Evolutionary conservation across 2,888 invertebrate genomes (phyloP).

Genomic region (Trachelus iudaicus): DNA sequence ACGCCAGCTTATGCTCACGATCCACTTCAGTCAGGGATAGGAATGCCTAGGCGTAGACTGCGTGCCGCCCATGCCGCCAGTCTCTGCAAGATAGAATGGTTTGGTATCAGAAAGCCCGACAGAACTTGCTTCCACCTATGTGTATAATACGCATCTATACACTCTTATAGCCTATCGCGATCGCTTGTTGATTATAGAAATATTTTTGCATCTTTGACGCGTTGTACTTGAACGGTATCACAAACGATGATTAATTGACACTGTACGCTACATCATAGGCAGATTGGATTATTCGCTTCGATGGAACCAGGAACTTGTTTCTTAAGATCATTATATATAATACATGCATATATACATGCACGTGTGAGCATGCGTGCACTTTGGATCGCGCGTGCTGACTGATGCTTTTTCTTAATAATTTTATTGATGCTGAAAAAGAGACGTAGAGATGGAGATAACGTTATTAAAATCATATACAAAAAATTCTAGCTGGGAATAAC

Average conservation of each 20-base stretch:
- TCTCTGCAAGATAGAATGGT: constrained; percentile 31
- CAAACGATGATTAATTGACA: not conserved
- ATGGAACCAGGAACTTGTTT: not conserved
- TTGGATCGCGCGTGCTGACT: not conserved
- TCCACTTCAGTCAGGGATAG: constrained; percentile 19
- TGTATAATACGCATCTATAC: not conserved
- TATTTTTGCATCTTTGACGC: not conserved
- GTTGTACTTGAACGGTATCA: not conserved
- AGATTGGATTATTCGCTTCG: not conserved
- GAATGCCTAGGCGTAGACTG: constrained; percentile 44
- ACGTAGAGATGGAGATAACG: not conserved
- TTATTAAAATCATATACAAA: not conserved
- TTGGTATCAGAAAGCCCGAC: constrained; percentile 18
- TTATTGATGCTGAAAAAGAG: not conserved
- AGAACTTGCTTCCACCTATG: not conserved
- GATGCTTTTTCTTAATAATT: not conserved
- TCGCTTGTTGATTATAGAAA: not conserved
- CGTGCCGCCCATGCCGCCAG: constrained; percentile 34
- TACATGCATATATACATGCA: not conserved
- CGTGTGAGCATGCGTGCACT: not conserved
- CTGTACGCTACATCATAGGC: not conserved
- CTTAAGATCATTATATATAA: not conserved
- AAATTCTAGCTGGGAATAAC: not conserved
- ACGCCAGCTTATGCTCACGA: constrained; percentile 12
- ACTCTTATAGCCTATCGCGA: not conserved